Conservation (phyloP, 2,888 invertebrate species). For the Lamellibrachia satsuma region DNA sequence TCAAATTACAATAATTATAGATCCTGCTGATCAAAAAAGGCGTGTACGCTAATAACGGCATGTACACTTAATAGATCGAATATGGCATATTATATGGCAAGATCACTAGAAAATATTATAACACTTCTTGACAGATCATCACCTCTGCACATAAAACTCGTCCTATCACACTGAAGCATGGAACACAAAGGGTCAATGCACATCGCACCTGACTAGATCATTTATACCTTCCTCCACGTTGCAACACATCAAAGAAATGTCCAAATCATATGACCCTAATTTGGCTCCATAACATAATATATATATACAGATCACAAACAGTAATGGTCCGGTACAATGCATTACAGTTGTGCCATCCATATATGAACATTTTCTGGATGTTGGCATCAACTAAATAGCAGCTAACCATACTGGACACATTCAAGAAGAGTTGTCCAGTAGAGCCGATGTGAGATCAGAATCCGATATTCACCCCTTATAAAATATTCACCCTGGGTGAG, state of each 20-base stretch:
- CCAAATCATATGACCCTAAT: background rate
- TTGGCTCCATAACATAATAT: background rate
- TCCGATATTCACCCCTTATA: too few relatives aligned
- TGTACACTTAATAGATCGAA: too few relatives aligned
- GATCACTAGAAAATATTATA: background rate
- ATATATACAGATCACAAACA: constrained; percentile 9
- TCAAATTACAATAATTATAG: too few relatives aligned
- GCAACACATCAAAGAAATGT: background rate
- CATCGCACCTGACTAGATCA: background rate
- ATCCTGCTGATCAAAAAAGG: too few relatives aligned
- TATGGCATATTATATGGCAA: background rate
- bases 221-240: background rate
- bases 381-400: background rate
- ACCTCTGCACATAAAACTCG: background rate
- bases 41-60: too few relatives aligned
- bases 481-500: background rate
- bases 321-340: background rate
- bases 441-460: background rate
- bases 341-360: background rate
- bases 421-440: background rate
- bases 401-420: background rate
- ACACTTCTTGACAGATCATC: background rate
- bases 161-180: background rate
- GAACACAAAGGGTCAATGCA: background rate
- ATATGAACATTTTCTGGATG: background rate